Base-by-base conservation (phyloP, 2,113 vertebrate genomes). In the Eupsittula cactorum region DNA sequence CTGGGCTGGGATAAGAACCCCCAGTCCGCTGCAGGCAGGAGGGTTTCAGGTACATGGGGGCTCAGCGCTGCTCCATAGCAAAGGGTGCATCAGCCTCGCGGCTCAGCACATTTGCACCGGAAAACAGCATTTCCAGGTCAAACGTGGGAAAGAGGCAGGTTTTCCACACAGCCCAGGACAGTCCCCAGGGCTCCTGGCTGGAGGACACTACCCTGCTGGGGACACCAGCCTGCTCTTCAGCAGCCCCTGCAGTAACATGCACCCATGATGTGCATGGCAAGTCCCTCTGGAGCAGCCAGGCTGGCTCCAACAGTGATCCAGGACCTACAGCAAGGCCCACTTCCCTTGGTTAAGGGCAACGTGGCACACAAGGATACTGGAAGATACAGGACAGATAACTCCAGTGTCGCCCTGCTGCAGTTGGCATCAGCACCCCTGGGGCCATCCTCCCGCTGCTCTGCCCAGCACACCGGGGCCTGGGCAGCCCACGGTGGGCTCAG, bases 71-170 rank as follows among this genome's bases (percentile, higher is more conserved):
- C 70, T 59, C 46, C 23, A 0, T 1, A 68, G 59, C 69, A 17
- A 39, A 69, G 75, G 50, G 76, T 42, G 4, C 3, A 3, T 52
- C 62, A 49, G 78, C 82, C 69, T 60, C 4, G 1, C 47, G 4
- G 85, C 87, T 74, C 88, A 31, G 92, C 88, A 90, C 83, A 37
- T 68, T 91, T 28, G 31, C 62, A 79, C 86, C 52, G 55, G 95
- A 97, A 96, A 95, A 35, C 52, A 76, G 57, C 88, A 60, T 81
- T 93, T 96, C 81, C 90, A 96, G 81, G 80, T 95, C 88, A 87
- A 82, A 47, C 1, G 1, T 6, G 19, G 80, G 65, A 84, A 88
- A 85, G 42, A 70, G 49, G 79, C 47, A 92, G 60, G 55, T 80
- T 84, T 82, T 70, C 75, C 90, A 94, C 75, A 37, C 42, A 37